Percentiles rank a stretch among this genome's conserved stretches.
These are phyloP conservation scores for Oopsacas minuta DNA, from an alignment of 37 sponge, comb jelly and placozoan species.

Conservation along the genomic window DNA sequence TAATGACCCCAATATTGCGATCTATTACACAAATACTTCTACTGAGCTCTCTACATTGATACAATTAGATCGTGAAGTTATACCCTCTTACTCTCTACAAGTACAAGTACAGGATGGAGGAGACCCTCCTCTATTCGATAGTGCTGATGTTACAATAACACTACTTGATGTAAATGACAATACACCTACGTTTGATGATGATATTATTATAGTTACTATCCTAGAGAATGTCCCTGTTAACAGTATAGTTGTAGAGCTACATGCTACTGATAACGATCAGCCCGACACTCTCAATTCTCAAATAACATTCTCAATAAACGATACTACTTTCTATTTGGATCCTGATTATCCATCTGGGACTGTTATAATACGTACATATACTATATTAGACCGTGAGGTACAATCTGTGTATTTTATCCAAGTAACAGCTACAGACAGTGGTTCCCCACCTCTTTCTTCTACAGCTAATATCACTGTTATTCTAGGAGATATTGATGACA, in stretches of 20 bases:
- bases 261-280: background rate
- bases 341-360: background rate
- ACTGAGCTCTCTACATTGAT: background rate
- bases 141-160: background rate
- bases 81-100: background rate
- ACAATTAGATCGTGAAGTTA: background rate
- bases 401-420: background rate
- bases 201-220: background rate
- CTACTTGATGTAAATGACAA: background rate
- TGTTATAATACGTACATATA: background rate
- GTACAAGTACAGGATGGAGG: constrained; percentile 12
- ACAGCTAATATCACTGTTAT: background rate
- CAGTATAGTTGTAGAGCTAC: background rate
- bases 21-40: background rate
- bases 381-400: background rate
- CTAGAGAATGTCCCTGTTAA: background rate
- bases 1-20: background rate
- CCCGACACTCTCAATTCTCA: background rate
- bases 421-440: background rate
- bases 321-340: background rate
- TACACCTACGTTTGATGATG: background rate
- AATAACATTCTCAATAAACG: background rate
- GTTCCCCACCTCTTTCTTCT: background rate
- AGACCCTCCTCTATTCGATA: background rate
- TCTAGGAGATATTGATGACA: background rate